Percentiles rank a stretch among this genome's conserved stretches.
Evolutionary conservation across 2,113 vertebrate species (phyloP).

Genomic region (Chloebia gouldiae): DNA sequence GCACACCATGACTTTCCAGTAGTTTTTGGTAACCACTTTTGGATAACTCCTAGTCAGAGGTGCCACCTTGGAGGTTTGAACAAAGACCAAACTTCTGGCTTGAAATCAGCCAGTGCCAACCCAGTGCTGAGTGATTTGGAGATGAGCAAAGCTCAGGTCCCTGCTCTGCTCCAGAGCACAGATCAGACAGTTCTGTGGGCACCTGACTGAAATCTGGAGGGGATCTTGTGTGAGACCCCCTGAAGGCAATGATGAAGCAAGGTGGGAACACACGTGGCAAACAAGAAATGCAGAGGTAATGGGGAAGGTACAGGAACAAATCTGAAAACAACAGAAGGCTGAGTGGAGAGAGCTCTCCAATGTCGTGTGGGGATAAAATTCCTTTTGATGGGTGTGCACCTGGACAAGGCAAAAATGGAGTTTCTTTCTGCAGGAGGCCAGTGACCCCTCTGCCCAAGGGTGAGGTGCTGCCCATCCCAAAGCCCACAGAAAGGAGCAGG

Average conservation of each 20-base stretch:
- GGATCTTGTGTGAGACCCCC: background rate
- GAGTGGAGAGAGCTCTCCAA: background rate
- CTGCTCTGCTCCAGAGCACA: background rate
- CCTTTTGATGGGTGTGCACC: accelerated
- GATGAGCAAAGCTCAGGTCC: background rate
- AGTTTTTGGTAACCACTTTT: background rate
- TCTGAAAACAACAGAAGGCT: background rate
- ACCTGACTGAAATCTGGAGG: background rate
- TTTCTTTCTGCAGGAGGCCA: background rate
- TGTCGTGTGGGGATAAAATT: background rate
- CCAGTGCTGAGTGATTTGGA: background rate
- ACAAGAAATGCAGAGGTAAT: background rate
- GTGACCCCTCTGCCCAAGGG: accelerated
- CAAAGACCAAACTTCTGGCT: background rate
- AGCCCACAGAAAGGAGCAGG: accelerated
- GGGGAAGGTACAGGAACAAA: background rate
- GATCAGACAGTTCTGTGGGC: background rate
- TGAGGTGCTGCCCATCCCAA: background rate
- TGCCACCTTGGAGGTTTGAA: background rate
- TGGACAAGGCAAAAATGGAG: background rate
- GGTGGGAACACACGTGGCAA: background rate
- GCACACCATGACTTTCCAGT: background rate
- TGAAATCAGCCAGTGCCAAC: background rate
- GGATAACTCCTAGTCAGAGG: background rate
- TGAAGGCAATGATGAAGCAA: background rate